These are phyloP conservation scores for Carduelis carduelis DNA, from an alignment of 2,797 vertebrate genomes.

Conservation along the genomic window DNA sequence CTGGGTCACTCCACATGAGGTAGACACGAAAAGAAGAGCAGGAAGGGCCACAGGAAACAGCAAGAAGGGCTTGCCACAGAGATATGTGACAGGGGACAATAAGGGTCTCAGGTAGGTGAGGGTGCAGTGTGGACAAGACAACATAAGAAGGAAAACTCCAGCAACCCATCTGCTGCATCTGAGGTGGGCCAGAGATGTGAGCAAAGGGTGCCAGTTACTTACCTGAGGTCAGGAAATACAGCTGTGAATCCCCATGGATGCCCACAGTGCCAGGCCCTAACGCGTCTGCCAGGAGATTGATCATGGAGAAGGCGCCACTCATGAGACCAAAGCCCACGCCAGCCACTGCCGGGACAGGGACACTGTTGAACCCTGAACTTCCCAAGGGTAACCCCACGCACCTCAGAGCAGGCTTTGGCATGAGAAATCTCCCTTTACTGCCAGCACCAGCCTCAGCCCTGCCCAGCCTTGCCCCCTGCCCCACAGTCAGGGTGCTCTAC, in stretches of 20 bases:
- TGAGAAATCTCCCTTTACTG: not conserved
- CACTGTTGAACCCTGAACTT: not conserved
- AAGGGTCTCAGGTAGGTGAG: not conserved
- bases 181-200: not conserved
- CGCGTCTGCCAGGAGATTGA: conserved; percentile 80
- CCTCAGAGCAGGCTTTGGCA: accelerated
- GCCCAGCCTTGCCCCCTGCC: accelerated
- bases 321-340: conserved; percentile 83
- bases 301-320: conserved; percentile 84
- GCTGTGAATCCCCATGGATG: conserved; percentile 80
- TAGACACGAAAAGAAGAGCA: not conserved
- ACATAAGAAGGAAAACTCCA: not conserved
- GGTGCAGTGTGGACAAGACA: not conserved
- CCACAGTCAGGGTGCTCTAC: accelerated
- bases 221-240: conserved; percentile 84
- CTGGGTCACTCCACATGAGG: accelerated
- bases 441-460: not conserved
- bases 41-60: not conserved
- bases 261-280: conserved; percentile 81
- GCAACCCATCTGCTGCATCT: accelerated
- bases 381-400: not conserved
- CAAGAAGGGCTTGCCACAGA: not conserved
- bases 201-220: accelerated
- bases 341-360: conserved; percentile 67
- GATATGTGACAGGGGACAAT: not conserved